Base-by-base conservation (phyloP, 1,140 invertebrate species). In the Zelostemma sp. region DNA sequence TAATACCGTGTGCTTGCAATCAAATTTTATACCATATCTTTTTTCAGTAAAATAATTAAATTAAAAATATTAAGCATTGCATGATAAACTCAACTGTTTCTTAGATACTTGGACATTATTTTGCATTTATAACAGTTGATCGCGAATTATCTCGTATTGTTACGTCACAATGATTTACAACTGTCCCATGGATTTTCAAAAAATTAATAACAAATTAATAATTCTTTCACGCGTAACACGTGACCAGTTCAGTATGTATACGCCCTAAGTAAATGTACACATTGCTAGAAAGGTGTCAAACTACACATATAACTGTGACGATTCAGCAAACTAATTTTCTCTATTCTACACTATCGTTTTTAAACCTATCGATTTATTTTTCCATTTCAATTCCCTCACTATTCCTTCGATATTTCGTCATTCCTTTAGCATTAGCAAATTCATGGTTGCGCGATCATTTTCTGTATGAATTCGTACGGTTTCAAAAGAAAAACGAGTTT, bases 291-390 rank as follows among this genome's bases (percentile, higher is more conserved):
- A 55, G 51, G 41, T 31, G 46, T 15, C 40, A 45, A 55, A 55
- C 28, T 45, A 45, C 40, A n/a, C n/a, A n/a, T n/a, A n/a, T 15
- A 45, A 55, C 21, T 38, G 33, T 45, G 46, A 55, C 8, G 41
- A 41, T 54, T 15, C 14, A 11, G 12, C 15, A 55, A 55, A 41
- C 46, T 45, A 55, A n/a, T n/a, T n/a, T n/a, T n/a, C n/a, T n/a
- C n/a, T n/a, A n/a, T 31, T 31, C 28, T 31, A 6, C 11, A 31
- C 28, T 6, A 31, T 6, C 28, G 28, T 31, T 31, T 31, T 11
- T 31, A 6, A 31, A 6, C 11, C 11, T 31, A 31, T 31, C 28
- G 11, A 31, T 6, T 31, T 31, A 31, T 31, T 31, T 31, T 11
- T 6, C 11, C 5, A 6, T 31, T 31, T 6, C 28, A 31, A 31